phyloP scores from a whole-genome alignment of 2,888 invertebrate genomes.

The Coelogynopora nodosa region DNA sequence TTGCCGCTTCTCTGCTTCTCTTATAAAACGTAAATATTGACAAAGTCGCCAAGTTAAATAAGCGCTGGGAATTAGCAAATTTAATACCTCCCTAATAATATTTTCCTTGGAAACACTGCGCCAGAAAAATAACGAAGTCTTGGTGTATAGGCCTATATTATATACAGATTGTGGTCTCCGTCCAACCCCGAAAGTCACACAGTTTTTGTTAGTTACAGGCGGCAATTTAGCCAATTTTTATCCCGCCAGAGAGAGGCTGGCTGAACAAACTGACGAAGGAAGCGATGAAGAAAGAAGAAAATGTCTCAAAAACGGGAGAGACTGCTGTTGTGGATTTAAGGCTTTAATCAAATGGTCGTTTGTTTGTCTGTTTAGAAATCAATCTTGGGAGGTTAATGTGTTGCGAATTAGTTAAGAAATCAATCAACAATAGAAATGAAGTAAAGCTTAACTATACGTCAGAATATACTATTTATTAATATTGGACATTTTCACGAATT shows the following conservation, averaged over 20 bases:
- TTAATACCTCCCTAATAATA: constrained; percentile 22
- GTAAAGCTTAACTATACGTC: too few species aligned
- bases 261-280: background rate
- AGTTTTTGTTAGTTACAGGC: background rate
- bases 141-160: background rate
- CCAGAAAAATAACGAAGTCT: background rate
- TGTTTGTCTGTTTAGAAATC: constrained; percentile 1
- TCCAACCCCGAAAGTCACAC: background rate
- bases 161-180: background rate
- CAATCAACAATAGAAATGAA: background rate
- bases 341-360: background rate
- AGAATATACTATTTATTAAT: too few species aligned
- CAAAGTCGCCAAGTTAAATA: constrained; percentile 24
- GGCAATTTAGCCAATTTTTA: background rate
- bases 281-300: background rate
- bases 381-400: constrained; percentile 4
- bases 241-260: too few species aligned
- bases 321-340: background rate
- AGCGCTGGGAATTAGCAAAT: background rate
- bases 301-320: background rate
- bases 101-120: background rate
- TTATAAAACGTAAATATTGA: constrained; percentile 1
- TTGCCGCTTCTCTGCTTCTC: background rate
- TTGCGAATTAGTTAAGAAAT: background rate
- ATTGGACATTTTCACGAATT: too few species aligned